Conservation (phyloP, 2,888 invertebrate species). For the Aphodius sticticus region DNA sequence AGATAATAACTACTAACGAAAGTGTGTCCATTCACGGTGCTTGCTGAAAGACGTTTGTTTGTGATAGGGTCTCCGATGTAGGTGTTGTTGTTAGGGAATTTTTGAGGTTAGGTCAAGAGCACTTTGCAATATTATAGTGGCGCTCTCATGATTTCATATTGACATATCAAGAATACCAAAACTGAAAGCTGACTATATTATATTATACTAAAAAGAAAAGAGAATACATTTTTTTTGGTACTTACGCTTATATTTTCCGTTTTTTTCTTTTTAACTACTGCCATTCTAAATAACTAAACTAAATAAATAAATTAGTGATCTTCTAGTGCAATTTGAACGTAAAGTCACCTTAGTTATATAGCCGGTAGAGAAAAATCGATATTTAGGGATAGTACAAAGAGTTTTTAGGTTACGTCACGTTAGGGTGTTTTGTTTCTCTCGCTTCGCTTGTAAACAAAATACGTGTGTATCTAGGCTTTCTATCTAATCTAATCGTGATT, state of each 20-base stretch:
- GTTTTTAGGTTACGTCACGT: not conserved
- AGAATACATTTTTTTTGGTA: not conserved
- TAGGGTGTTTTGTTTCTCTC: not conserved
- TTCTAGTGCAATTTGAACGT: not conserved
- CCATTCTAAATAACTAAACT: not conserved
- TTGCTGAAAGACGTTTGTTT: not conserved
- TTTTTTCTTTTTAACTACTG: not conserved
- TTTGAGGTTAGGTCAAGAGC: not conserved
- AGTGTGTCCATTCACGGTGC: not conserved
- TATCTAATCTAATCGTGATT: not conserved
- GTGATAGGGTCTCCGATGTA: not conserved
- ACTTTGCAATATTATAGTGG: not conserved
- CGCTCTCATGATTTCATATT: not conserved
- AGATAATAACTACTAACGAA: not conserved
- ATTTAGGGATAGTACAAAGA: not conserved
- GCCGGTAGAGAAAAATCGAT: not conserved
- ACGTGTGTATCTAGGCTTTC: not conserved
- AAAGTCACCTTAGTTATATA: not conserved
- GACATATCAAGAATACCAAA: not conserved
- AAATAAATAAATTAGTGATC: not conserved
- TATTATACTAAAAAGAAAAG: not conserved
- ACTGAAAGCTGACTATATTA: not conserved
- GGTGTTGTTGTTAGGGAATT: not conserved
- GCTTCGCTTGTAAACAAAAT: not conserved
- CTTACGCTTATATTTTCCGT: not conserved